Base-by-base conservation (phyloP, 2,797 vertebrate species). In the Tragelaphus oryx region DNA sequence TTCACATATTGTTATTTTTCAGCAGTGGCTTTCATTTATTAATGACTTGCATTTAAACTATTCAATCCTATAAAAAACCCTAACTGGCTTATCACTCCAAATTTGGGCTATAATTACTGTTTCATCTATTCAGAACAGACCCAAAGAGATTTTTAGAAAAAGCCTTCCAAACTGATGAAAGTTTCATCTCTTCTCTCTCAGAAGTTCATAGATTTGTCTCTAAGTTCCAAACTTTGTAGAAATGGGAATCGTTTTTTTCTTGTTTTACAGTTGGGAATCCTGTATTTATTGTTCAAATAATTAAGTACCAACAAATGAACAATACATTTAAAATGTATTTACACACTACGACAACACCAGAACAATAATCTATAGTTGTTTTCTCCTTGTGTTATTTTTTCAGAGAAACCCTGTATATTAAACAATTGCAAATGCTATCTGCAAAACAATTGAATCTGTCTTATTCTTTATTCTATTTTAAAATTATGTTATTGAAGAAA, bases 1-100 rank as follows among this genome's bases (percentile, higher is more conserved):
- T 95, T 97, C 84, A 97, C 79, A 96, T 94, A 87, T 44, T 94
- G 26, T 91, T 95, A n/a, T 84, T 94, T 96, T 97, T 95, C 94
- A 57, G 1, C 12, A 82, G 16, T 24, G 22, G 5, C 8, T 16
- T 93, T 87, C 41, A 93, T 37, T 88, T 65, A 54, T 33, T 81
- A 85, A 92, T 86, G 20, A 41, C 17, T 79, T 1, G 2, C 24
- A 75, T 85, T 89, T 84, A 85, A 95, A 96, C 9, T 89, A 1
- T 48, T 92, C 10, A 94, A 11, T 55, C 10, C 68, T 62, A 1
- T 74, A 18, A 75, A 93, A 89, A 62, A 52, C 41, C 18, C 18
- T 30, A 18, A 85, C 3, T 79, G 48, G 30, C 46, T 80, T 87
- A 76, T 30, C 33, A 78, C 13, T 55, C 1, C 7, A 52, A 76